Conservation (phyloP, 2,888 invertebrate genomes). For the Zelleria hepariella region DNA sequence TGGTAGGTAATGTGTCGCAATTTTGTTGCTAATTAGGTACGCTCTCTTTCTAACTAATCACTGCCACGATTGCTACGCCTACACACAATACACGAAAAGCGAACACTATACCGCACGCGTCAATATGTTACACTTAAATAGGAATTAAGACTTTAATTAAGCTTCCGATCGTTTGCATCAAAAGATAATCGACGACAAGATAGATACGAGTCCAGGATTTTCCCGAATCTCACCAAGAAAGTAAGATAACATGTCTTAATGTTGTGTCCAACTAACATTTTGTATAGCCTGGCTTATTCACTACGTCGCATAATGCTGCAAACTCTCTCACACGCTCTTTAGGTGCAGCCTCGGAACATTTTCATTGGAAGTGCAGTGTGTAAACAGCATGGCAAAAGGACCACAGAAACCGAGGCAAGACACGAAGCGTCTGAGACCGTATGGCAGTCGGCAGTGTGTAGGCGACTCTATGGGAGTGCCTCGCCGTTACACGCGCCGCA, state of each 20-base stretch:
- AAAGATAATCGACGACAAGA: conserved; percentile 8
- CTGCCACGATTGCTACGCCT: neutral
- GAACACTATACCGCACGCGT: neutral
- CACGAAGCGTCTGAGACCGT: neutral
- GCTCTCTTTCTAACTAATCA: neutral
- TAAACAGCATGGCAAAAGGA: neutral
- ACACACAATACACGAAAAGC: neutral
- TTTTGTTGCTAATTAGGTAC: neutral
- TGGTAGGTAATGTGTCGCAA: too few relatives aligned
- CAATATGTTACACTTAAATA: neutral
- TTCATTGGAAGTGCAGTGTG: neutral
- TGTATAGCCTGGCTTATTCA: conserved; percentile 56
- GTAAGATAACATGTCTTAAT: conserved; percentile 43
- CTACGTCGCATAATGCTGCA: conserved; percentile 12
- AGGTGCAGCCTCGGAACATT: too few relatives aligned
- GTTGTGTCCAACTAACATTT: conserved; percentile 50
- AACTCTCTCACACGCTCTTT: neutral
- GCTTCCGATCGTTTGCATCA: conserved; percentile 11
- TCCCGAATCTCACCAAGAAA: conserved; percentile 33
- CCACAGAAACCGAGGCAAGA: neutral
- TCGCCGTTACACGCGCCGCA: conserved; percentile 3
- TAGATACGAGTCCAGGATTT: conserved; percentile 8
- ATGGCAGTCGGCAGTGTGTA: neutral
- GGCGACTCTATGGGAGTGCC: neutral
- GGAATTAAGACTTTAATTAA: neutral